Percentiles rank a stretch among this genome's conserved stretches.
Conservation (phyloP, 2,113 vertebrate genomes). For the Edolisoma coerulescens region DNA sequence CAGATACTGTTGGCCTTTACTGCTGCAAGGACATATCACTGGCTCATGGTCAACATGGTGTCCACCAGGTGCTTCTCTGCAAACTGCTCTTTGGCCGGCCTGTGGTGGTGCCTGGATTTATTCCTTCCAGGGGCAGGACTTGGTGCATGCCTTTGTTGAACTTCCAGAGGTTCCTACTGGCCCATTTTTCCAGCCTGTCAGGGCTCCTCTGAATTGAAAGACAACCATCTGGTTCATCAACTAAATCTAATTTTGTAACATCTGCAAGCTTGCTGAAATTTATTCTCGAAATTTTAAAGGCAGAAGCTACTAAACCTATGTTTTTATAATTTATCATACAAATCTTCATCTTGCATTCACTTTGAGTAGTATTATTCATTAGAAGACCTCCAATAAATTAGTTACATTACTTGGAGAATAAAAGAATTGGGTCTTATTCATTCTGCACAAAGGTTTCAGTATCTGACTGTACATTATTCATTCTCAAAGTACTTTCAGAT, state of each 20-base stretch:
- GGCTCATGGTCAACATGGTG: not conserved
- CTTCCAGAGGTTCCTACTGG: not conserved
- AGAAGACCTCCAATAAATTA: not conserved
- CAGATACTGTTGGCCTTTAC: fast-evolving
- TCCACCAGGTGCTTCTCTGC: not conserved
- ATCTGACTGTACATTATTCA: not conserved
- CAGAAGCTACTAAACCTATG: not conserved
- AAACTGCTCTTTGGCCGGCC: not conserved
- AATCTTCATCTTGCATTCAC: not conserved
- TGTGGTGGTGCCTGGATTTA: not conserved
- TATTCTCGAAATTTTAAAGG: not conserved
- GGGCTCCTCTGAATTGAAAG: not conserved
- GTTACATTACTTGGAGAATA: not conserved
- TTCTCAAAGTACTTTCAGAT: not conserved
- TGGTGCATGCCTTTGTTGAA: not conserved
- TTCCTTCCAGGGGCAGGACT: not conserved
- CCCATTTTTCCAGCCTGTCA: not conserved
- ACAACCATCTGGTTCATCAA: not conserved
- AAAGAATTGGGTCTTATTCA: not conserved
- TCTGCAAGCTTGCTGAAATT: not conserved
- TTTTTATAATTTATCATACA: not conserved
- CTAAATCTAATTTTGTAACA: not conserved
- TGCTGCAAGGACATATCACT: not conserved
- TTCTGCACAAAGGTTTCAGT: not conserved
- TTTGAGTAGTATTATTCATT: not conserved